These are phyloP conservation scores for Simalia tracyae DNA, from an alignment of 2,797 vertebrate genomes.

Conservation along the genomic window DNA sequence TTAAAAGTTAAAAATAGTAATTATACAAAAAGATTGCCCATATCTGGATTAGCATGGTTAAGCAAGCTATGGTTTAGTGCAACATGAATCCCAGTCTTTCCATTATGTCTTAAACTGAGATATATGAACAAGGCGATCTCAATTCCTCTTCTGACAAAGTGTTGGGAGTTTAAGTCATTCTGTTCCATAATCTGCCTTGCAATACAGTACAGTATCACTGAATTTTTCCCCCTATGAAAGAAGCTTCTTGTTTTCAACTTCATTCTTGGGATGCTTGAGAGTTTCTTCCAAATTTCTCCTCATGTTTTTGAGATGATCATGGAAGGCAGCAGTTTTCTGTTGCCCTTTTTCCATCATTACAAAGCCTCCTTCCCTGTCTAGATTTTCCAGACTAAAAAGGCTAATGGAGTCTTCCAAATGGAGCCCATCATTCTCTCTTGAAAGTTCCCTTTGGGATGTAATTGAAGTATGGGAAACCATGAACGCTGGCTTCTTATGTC, in stretches of 20 bases:
- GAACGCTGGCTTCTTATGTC: not conserved
- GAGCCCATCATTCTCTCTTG: not conserved
- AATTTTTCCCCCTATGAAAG: not conserved
- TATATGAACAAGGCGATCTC: not conserved
- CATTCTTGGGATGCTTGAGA: not conserved
- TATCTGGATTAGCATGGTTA: not conserved
- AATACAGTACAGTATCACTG: not conserved
- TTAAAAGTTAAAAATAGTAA: not conserved
- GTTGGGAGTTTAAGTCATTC: not conserved
- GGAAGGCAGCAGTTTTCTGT: not conserved
- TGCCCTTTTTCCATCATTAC: not conserved
- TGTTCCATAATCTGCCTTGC: not conserved
- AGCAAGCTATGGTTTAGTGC: not conserved
- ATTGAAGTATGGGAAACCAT: not conserved
- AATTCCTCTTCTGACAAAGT: not conserved
- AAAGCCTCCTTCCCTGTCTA: not conserved
- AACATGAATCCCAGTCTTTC: not conserved
- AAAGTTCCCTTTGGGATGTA: not conserved
- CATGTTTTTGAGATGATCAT: not conserved
- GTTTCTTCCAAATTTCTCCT: not conserved
- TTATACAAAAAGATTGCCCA: not conserved
- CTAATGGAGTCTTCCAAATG: not conserved
- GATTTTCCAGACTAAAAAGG: not conserved
- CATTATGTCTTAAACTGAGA: not conserved
- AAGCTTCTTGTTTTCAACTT: not conserved